Percentiles rank a stretch among this genome's conserved stretches.
These are phyloP conservation scores for Trypoxylon attenuatum DNA, from an alignment of 2,888 invertebrate species.

Conservation along the genomic window DNA sequence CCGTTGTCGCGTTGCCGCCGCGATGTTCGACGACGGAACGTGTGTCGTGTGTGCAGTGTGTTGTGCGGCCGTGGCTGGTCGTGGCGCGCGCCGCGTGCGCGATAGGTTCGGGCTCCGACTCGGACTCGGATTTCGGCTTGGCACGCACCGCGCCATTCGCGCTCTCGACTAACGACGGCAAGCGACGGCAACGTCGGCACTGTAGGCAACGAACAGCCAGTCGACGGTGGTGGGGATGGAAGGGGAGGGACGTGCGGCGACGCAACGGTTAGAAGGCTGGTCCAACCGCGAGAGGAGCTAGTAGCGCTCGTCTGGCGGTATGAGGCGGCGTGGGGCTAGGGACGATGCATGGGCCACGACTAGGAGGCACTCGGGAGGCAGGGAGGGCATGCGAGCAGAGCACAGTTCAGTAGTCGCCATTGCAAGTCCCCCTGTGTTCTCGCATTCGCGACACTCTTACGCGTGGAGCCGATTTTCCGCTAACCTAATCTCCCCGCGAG, in stretches of 20 bases:
- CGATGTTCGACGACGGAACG: background rate
- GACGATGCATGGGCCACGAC: slow-evolving; percentile 64
- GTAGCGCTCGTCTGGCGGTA: slow-evolving; percentile 61
- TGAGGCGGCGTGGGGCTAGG: slow-evolving; percentile 60
- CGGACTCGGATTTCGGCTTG: background rate
- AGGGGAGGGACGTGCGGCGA: slow-evolving; percentile 34
- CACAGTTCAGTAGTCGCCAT: slow-evolving; percentile 76
- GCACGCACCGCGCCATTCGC: no score
- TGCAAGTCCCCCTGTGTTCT: slow-evolving; percentile 73
- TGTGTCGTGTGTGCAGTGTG: background rate
- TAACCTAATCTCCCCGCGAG: slow-evolving; percentile 65
- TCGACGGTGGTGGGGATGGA: background rate
- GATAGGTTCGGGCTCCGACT: background rate
- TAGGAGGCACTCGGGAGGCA: slow-evolving; percentile 72
- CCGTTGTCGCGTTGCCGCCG: no score
- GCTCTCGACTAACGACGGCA: no score
- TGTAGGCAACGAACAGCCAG: slow-evolving; percentile 3
- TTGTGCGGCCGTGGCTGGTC: background rate
- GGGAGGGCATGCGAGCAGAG: slow-evolving; percentile 69
- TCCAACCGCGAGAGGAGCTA: slow-evolving; percentile 62
- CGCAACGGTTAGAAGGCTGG: slow-evolving; percentile 32
- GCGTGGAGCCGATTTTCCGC: slow-evolving; percentile 64
- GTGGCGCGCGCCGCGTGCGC: background rate
- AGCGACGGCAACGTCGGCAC: no score
- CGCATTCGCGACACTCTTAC: slow-evolving; percentile 66